phyloP scores from a whole-genome alignment of 2,888 invertebrate species.

The Chrysomela aeneicollis region DNA sequence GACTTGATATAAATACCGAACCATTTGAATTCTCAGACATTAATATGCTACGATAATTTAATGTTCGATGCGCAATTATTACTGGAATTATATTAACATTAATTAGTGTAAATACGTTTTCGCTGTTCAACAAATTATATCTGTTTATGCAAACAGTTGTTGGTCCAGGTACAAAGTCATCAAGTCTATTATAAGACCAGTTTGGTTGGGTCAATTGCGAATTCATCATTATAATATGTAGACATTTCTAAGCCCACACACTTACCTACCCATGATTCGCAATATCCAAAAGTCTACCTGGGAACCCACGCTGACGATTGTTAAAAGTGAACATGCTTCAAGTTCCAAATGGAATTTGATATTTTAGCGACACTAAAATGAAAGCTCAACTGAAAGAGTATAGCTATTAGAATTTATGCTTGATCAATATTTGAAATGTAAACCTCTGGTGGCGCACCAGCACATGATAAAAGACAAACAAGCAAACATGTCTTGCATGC shows the following conservation, averaged over 20 bases:
- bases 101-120: not conserved
- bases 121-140: not conserved
- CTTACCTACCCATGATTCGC: not conserved
- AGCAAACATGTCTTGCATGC: no score
- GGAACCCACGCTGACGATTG: not conserved
- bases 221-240: not conserved
- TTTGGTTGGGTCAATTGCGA: not conserved
- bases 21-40: not conserved
- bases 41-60: not conserved
- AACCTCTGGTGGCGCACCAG: no score
- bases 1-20: not conserved
- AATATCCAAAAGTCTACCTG: not conserved
- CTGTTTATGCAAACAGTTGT: not conserved
- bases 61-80: not conserved
- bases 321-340: not conserved
- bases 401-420: no score
- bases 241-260: not conserved
- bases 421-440: no score
- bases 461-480: no score
- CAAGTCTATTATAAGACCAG: not conserved
- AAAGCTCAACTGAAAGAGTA: no score
- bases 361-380: no score
- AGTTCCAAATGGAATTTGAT: no score
- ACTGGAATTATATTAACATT: not conserved
- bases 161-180: not conserved